Evolutionary conservation across 2,888 invertebrate species (phyloP).

Genomic region (Lasioglossum malachurum): DNA sequence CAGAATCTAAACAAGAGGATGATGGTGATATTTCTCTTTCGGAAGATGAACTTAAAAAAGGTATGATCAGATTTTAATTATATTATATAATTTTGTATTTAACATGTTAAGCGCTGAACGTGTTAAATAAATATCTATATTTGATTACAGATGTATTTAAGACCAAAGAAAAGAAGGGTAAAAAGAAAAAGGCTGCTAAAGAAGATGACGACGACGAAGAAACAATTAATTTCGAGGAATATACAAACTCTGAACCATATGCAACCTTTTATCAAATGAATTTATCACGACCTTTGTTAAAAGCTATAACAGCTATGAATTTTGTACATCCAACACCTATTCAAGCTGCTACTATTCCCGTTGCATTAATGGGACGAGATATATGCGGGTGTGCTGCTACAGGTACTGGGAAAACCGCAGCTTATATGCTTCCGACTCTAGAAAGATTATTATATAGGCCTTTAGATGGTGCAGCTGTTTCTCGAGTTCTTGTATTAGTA

Average conservation of each 20-base stretch:
- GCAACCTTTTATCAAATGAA: conserved; percentile 97
- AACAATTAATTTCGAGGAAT: conserved; percentile 88
- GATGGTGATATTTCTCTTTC: conserved; percentile 66
- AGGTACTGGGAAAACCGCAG: conserved; percentile 99
- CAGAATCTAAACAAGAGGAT: conserved; percentile 86
- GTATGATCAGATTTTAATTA: conserved; percentile 60
- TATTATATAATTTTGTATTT: background rate
- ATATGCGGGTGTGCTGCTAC: conserved; percentile 99
- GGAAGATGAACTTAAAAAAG: conserved; percentile 81
- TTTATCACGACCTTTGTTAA: conserved; percentile 96
- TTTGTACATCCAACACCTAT: conserved; percentile 98
- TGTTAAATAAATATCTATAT: conserved; percentile 1
- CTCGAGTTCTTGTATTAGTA: conserved; percentile 96
- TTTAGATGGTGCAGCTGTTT: conserved; percentile 88
- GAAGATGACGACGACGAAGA: conserved; percentile 83
- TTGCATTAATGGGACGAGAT: conserved; percentile 96
- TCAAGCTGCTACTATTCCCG: conserved; percentile 97
- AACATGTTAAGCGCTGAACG: too few relatives aligned
- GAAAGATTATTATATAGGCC: conserved; percentile 97
- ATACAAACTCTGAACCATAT: conserved; percentile 88
- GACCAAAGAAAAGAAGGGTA: conserved; percentile 79
- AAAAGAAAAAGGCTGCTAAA: conserved; percentile 85
- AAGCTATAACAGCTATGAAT: conserved; percentile 94
- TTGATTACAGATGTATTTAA: conserved; percentile 78
- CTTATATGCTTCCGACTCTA: conserved; percentile 98